These are phyloP conservation scores for Archegozetes longisetosus DNA, from an alignment of 1,140 invertebrate species.

Conservation along the genomic window DNA sequence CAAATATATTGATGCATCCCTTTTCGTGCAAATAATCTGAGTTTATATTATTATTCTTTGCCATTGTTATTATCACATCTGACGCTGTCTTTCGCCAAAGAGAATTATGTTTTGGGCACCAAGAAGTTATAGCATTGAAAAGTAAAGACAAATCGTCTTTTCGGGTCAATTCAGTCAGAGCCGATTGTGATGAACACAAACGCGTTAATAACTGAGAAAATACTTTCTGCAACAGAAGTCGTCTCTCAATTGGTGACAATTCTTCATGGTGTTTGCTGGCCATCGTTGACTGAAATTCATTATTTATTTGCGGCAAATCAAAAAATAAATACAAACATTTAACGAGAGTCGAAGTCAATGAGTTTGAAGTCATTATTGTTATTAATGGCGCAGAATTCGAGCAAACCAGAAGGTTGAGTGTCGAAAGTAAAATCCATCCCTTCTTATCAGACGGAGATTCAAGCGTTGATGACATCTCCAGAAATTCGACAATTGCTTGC, in stretches of 20 bases:
- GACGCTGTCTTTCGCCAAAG: slow-evolving; percentile 93
- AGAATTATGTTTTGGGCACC: slow-evolving; percentile 76
- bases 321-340: slow-evolving; percentile 98
- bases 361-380: slow-evolving; percentile 84
- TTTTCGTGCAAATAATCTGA: slow-evolving; percentile 43
- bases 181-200: slow-evolving; percentile 74
- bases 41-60: slow-evolving; percentile 26
- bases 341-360: slow-evolving; percentile 90
- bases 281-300: slow-evolving; percentile 7
- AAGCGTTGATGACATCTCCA: slow-evolving; percentile 55
- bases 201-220: slow-evolving; percentile 92
- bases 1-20: slow-evolving; percentile 79
- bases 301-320: slow-evolving; percentile 67
- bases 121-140: slow-evolving; percentile 90
- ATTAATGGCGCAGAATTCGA: slow-evolving; percentile 61
- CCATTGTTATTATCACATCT: slow-evolving; percentile 88
- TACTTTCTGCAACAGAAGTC: slow-evolving; percentile 84
- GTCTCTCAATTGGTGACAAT: slow-evolving; percentile 50
- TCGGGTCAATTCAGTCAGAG: slow-evolving; percentile 85
- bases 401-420: slow-evolving; percentile 66
- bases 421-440: slow-evolving; percentile 87
- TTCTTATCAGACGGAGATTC: slow-evolving; percentile 56
- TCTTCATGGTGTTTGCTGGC: slow-evolving; percentile 10
- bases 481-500: slow-evolving; percentile 84
- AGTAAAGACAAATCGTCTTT: slow-evolving; percentile 90